Base-by-base conservation (phyloP, 1,140 invertebrate genomes). In the Macrobrachium nipponense region DNA sequence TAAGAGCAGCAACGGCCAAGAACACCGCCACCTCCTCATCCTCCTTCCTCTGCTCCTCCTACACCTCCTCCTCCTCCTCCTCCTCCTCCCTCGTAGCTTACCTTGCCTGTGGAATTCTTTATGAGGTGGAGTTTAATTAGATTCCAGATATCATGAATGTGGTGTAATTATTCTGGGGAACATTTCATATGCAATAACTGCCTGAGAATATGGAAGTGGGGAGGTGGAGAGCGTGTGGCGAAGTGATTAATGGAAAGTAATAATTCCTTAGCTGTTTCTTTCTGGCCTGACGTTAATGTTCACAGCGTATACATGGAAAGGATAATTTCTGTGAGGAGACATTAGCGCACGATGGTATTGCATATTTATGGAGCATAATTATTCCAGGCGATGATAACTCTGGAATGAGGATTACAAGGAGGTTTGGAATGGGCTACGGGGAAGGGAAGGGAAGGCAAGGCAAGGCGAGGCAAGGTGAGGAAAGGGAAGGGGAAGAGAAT, bases 151-250 rank as follows among this genome's bases (percentile, higher is more conserved):
- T 86, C 84, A 86, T 86, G 84, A 86, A 86, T 86, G 84, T 86
- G 84, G 84, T 78, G 84, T 86, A 86, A 86, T 86, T 86, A 86
- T 86, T 80, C 61, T 80, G 76, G 84, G 80, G 84, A 79, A 86
- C 84, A 86, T 86, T 86, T 86, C 84, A 86, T 86, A 86, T 86
- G 84, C 84, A 86, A 86, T 86, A 86, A 86, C 84, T 86, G 84
- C 84, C 84, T 86, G 23, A 78, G 84, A 86, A 86, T 86, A 86
- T 86, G 84, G 84, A 86, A 72, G 84, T 68, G 84, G 84, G 66
- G 84, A 73, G 59, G 84, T 80, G 84, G 84, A 44, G 84, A 86
- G 84, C 84, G 84, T 86, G 84, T 72, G 27, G 44, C 76, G 64
- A 15, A 23, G 84, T 86, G 84, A 86, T 86, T 86, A 86, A 86